phyloP scores from a whole-genome alignment of 2,888 invertebrate species.

The Sarcophaga subvicina region DNA sequence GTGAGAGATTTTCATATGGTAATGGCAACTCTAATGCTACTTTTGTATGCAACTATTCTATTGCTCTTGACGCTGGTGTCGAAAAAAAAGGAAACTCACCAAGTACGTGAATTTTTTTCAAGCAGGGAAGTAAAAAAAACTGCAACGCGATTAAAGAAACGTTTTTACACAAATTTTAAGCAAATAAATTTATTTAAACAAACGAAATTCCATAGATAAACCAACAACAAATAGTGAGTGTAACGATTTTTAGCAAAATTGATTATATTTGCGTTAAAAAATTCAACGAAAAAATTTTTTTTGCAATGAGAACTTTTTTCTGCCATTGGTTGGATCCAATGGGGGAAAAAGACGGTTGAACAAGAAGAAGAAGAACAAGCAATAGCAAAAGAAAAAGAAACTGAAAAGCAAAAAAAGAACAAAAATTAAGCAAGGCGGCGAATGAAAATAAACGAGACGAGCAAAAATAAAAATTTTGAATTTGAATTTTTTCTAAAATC shows the following conservation, averaged over 20 bases:
- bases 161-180: constrained; percentile 70
- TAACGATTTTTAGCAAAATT: constrained; percentile 44
- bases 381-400: constrained; percentile 42
- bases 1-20: neutral
- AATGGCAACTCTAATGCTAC: neutral
- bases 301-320: constrained; percentile 75
- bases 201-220: constrained; percentile 58
- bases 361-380: constrained; percentile 73
- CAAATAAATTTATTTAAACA: constrained; percentile 68
- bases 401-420: constrained; percentile 49
- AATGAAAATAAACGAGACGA: constrained; percentile 55
- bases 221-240: constrained; percentile 68
- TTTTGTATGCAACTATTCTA: constrained; percentile 63
- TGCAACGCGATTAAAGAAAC: constrained; percentile 56
- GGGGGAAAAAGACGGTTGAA: constrained; percentile 56
- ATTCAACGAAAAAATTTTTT: constrained; percentile 69
- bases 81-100: constrained; percentile 64
- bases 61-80: constrained; percentile 52
- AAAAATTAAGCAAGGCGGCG: constrained; percentile 61
- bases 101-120: constrained; percentile 72
- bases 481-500: constrained; percentile 9
- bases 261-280: constrained; percentile 11
- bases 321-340: constrained; percentile 39
- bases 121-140: constrained; percentile 71
- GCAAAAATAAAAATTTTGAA: constrained; percentile 3